Evolutionary conservation across 2,888 invertebrate species (phyloP).

Genomic region (Stenodema calcarata): DNA sequence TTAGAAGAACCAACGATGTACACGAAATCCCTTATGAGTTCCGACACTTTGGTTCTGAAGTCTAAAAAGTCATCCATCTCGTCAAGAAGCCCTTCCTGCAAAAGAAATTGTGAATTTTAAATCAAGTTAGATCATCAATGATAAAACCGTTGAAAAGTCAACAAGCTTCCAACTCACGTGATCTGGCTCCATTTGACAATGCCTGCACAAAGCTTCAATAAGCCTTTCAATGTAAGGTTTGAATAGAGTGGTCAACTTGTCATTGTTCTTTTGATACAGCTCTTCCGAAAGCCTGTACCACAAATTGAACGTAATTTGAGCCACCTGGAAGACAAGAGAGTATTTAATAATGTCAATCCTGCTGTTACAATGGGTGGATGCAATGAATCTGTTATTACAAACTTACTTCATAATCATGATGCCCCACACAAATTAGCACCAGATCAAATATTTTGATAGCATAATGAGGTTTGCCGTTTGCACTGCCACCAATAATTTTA

Average conservation of each 20-base stretch:
- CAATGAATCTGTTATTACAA: not conserved
- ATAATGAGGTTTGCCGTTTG: constrained; percentile 71
- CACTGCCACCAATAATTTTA: constrained; percentile 74
- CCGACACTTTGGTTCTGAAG: constrained; percentile 85
- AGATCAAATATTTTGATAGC: constrained; percentile 85
- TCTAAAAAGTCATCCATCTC: constrained; percentile 85
- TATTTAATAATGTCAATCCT: not conserved
- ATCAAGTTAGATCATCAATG: not conserved
- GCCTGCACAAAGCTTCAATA: constrained; percentile 86
- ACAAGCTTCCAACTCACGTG: constrained; percentile 65
- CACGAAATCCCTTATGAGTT: constrained; percentile 94
- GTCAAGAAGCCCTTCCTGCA: constrained; percentile 77
- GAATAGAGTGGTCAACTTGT: constrained; percentile 80
- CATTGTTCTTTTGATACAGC: constrained; percentile 85
- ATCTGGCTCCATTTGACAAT: constrained; percentile 96
- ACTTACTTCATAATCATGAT: constrained; percentile 95
- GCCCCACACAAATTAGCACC: constrained; percentile 89
- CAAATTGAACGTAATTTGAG: constrained; percentile 90
- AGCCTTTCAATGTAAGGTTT: constrained; percentile 89
- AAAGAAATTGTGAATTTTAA: not conserved
- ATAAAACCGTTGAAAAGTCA: not conserved
- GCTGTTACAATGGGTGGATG: not conserved
- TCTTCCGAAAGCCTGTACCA: constrained; percentile 97
- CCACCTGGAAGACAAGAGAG: constrained; percentile 64
- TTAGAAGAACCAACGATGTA: constrained; percentile 93